These are phyloP conservation scores for Papilio glaucus DNA, from an alignment of 1,140 invertebrate species.

Conservation along the genomic window DNA sequence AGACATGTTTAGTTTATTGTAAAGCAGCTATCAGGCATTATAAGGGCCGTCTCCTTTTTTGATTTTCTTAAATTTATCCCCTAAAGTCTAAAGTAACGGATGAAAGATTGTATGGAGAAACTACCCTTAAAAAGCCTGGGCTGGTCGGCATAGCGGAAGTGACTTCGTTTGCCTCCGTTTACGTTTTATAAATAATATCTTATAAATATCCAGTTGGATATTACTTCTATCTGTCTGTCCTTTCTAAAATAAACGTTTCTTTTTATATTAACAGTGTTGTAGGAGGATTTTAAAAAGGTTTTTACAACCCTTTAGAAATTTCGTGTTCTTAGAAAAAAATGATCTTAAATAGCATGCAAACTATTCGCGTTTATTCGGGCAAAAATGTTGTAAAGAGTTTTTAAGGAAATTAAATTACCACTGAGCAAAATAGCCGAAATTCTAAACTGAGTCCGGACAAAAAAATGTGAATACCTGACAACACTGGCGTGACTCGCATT, in stretches of 20 bases:
- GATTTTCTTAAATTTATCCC: too few relatives aligned
- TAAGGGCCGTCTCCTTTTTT: too few relatives aligned
- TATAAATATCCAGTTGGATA: too few relatives aligned
- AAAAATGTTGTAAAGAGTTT: constrained; percentile 29
- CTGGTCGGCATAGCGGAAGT: too few relatives aligned
- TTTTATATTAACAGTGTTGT: background rate
- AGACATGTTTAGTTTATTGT: background rate
- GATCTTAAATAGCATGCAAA: constrained; percentile 3
- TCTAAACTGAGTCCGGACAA: constrained; percentile 11
- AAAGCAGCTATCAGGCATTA: background rate
- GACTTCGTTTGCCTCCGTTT: too few relatives aligned
- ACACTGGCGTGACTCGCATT: constrained; percentile 37
- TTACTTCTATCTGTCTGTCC: background rate
- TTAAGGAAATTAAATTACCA: constrained; percentile 28
- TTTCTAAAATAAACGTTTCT: background rate
- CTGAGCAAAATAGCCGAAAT: constrained; percentile 16
- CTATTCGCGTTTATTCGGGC: background rate
- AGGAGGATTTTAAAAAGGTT: background rate
- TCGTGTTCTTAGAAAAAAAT: background rate
- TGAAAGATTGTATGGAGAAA: too few relatives aligned
- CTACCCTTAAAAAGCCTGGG: too few relatives aligned
- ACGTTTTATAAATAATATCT: too few relatives aligned
- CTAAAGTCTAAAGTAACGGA: too few relatives aligned
- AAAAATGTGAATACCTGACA: constrained; percentile 5
- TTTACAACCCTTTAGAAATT: background rate